phyloP scores from a whole-genome alignment of 2,888 invertebrate genomes.

The Nomada goodeniana region DNA sequence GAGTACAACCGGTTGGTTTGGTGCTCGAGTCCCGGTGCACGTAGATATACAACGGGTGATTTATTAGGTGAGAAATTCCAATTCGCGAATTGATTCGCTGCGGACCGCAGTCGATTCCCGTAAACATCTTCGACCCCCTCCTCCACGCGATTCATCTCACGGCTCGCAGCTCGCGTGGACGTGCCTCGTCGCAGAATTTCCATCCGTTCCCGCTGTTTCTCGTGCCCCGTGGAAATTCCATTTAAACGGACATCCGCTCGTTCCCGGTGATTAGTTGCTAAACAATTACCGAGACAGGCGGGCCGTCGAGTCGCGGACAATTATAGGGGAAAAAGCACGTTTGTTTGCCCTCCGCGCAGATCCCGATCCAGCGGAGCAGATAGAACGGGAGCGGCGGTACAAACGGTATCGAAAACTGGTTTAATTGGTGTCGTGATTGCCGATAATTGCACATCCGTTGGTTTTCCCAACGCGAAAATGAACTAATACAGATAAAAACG shows the following conservation, averaged over 20 bases:
- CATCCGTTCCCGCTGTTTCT: not conserved
- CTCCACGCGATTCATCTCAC: conserved; percentile 18
- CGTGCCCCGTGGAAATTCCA: conserved; percentile 14
- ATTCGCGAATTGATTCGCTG: conserved; percentile 73
- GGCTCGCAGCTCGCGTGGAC: not conserved
- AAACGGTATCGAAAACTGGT: conserved; percentile 3
- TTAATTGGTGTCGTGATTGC: conserved; percentile 22
- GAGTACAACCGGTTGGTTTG: conserved; percentile 33
- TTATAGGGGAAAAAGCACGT: not conserved
- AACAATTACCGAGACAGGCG: conserved; percentile 34
- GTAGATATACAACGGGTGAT: conserved; percentile 72
- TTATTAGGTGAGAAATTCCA: conserved; percentile 76
- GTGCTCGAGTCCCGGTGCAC: conserved; percentile 50
- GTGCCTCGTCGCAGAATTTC: conserved; percentile 28
- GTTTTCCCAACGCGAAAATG: conserved; percentile 25
- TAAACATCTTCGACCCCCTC: conserved; percentile 75
- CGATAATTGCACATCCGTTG: conserved; percentile 23
- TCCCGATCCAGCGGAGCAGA: not conserved
- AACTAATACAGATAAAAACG: conserved; percentile 15
- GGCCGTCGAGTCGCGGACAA: not conserved
- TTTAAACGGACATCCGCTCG: conserved; percentile 26
- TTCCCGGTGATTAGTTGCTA: conserved; percentile 33
- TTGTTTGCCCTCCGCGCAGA: not conserved
- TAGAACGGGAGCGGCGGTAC: conserved; percentile 4
- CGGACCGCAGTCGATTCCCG: conserved; percentile 55